Evolutionary conservation across 1,140 invertebrate genomes (phyloP).

Genomic region (Prorops nasuta): DNA sequence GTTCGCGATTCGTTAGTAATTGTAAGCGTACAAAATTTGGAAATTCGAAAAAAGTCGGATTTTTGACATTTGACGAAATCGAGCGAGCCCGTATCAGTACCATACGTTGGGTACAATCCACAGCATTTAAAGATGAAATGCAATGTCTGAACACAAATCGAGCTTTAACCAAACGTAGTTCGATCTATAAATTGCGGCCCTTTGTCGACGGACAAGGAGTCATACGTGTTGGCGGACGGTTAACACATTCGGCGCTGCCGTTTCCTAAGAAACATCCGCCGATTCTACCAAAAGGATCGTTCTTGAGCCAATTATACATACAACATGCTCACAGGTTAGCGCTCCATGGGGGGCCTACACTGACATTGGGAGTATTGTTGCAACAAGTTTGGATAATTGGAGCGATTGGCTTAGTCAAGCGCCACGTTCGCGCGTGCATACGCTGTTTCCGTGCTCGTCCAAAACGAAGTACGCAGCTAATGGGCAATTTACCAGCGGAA

Average conservation of each 20-base stretch:
- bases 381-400: constrained; percentile 30
- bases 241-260: background rate
- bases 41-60: background rate
- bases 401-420: constrained; percentile 17
- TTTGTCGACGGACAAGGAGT: background rate
- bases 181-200: background rate
- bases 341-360: constrained; percentile 29
- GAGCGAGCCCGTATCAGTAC: background rate
- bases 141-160: background rate
- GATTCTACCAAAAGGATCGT: background rate
- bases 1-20: background rate
- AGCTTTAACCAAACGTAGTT: background rate
- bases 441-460: constrained; percentile 7
- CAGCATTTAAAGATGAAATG: background rate
- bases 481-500: constrained; percentile 18
- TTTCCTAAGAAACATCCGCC: constrained; percentile 4
- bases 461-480: constrained; percentile 6
- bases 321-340: constrained; percentile 25
- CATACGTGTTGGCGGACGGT: constrained; percentile 5
- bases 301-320: constrained; percentile 12
- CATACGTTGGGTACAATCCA: background rate
- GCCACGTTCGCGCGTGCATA: constrained; percentile 19
- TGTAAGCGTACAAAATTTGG: background rate
- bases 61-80: background rate
- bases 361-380: constrained; percentile 18